Conservation (phyloP, 92 coral and sea anemone species). For the Epizoanthus illoricatus region DNA sequence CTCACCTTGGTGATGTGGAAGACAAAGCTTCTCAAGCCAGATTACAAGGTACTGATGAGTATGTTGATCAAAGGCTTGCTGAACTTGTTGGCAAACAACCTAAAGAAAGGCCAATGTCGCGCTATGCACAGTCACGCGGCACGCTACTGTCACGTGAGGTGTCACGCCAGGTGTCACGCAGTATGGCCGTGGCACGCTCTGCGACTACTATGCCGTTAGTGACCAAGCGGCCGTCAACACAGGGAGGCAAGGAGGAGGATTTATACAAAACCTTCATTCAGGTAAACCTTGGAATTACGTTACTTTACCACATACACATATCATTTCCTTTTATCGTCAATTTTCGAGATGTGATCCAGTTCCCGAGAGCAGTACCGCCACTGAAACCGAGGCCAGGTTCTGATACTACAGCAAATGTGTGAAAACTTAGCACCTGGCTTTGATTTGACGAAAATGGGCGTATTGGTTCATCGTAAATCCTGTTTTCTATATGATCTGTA, state of each 20-base stretch:
- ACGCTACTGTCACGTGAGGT: conserved; percentile 74
- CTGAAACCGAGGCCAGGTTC: no score
- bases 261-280: conserved; percentile 80
- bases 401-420: no score
- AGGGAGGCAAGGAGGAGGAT: conserved; percentile 69
- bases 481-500: no score
- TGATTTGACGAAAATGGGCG: background rate
- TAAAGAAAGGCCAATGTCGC: conserved; percentile 81
- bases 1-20: conserved; percentile 81
- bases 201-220: conserved; percentile 85
- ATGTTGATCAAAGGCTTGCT: conserved; percentile 75
- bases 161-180: conserved; percentile 88
- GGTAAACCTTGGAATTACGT: conserved; percentile 50
- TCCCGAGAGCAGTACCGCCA: no score
- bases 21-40: conserved; percentile 78
- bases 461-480: no score
- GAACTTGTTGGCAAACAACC: conserved; percentile 78
- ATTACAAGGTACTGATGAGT: conserved; percentile 94
- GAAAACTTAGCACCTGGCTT: background rate
- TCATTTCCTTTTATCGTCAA: no score
- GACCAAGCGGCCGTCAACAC: conserved; percentile 56
- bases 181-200: conserved; percentile 90
- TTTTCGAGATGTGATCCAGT: no score
- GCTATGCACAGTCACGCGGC: conserved; percentile 93
- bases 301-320: background rate